Conservation (phyloP, 2,113 vertebrate species). For the Motacilla tschutschensis region DNA sequence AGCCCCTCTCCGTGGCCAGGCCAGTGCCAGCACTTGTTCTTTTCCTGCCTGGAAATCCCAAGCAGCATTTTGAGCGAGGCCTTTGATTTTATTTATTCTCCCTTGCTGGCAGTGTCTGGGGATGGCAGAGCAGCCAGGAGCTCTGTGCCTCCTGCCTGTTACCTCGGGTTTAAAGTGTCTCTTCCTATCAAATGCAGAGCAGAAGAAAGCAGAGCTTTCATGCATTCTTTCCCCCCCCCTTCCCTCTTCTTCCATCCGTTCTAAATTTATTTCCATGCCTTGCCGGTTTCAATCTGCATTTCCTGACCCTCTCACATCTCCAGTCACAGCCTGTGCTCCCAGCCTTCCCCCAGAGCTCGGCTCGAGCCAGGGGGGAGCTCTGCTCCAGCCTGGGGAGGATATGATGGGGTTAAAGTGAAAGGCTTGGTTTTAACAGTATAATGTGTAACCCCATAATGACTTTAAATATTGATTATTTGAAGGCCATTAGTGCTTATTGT, state of each 20-base stretch:
- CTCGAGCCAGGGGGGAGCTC: background rate
- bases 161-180: conserved; percentile 56
- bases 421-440: conserved; percentile 62
- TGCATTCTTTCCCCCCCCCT: background rate
- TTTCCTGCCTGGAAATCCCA: conserved; percentile 26
- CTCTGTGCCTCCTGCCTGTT: conserved; percentile 39
- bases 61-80: background rate
- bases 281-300: conserved; percentile 57
- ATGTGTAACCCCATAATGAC: conserved; percentile 85
- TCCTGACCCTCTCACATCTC: conserved; percentile 45
- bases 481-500: conserved; percentile 94
- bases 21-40: background rate
- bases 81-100: conserved; percentile 11
- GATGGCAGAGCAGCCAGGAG: conserved; percentile 11
- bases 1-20: background rate
- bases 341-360: background rate
- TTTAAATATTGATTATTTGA: conserved; percentile 93
- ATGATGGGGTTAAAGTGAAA: conserved; percentile 64
- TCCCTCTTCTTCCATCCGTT: conserved; percentile 21
- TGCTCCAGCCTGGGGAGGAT: background rate
- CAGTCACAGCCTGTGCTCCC: background rate
- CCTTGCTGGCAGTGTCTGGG: background rate
- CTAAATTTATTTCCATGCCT: conserved; percentile 63
- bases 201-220: conserved; percentile 42
- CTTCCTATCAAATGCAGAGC: conserved; percentile 52